Percentiles rank a stretch among this genome's conserved stretches.
phyloP scores from a whole-genome alignment of 2,888 invertebrate species.

The Hypolimnas misippus region DNA sequence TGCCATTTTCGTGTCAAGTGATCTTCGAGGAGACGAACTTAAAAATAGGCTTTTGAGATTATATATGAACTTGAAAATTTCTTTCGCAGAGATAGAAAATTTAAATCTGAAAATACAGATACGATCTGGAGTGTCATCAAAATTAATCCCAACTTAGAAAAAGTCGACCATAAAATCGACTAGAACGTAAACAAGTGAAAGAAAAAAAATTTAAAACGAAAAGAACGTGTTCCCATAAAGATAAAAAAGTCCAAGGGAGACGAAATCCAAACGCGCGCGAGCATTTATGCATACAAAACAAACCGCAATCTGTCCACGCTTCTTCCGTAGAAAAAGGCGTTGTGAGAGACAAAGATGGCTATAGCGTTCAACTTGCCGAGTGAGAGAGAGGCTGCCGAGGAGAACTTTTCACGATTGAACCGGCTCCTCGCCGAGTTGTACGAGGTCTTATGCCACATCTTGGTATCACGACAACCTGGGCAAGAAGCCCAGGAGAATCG shows the following conservation, averaged over 20 bases:
- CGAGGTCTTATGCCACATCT: conserved; percentile 83
- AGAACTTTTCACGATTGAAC: conserved; percentile 83
- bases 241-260: conserved; percentile 46
- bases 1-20: conserved; percentile 63
- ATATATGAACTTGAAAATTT: conserved; percentile 49
- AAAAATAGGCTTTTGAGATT: conserved; percentile 45
- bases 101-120: conserved; percentile 4
- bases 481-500: conserved; percentile 76
- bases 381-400: conserved; percentile 82
- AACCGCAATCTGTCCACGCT: conserved; percentile 74
- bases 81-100: conserved; percentile 25
- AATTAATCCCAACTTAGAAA: not conserved
- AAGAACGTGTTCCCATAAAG: conserved; percentile 23
- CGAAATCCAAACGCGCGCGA: conserved; percentile 56
- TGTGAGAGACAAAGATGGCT: conserved; percentile 79
- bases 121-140: not conserved
- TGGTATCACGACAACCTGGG: conserved; percentile 80
- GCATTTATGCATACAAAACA: conserved; percentile 79
- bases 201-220: conserved; percentile 13
- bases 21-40: conserved; percentile 51
- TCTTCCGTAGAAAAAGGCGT: conserved; percentile 74
- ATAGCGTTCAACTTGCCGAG: conserved; percentile 84
- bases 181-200: conserved; percentile 23
- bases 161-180: conserved; percentile 5
- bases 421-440: conserved; percentile 82